These are phyloP conservation scores for Pissodes strobi DNA, from an alignment of 1,140 invertebrate genomes.

Conservation along the genomic window DNA sequence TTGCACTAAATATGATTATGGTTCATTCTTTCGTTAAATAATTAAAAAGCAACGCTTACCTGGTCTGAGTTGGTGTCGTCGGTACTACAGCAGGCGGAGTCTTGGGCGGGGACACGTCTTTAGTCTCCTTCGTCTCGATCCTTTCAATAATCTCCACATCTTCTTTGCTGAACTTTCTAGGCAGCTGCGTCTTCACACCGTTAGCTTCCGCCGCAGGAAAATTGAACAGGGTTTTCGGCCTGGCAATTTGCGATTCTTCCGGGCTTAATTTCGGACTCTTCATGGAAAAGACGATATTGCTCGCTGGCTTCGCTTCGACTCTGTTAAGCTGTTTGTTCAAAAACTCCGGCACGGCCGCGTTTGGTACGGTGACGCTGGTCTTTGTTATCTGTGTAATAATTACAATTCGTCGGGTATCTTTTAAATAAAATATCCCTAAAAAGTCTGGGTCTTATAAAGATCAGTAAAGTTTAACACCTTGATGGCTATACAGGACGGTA, in stretches of 20 bases:
- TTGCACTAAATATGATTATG: no score
- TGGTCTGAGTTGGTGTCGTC: constrained; percentile 28
- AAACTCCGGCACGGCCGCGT: constrained; percentile 67
- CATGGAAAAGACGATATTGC: constrained; percentile 66
- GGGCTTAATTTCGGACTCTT: constrained; percentile 43
- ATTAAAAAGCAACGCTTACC: no score
- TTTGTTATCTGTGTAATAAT: no score
- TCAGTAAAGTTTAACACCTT: no score
- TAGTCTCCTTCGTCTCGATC: constrained; percentile 53
- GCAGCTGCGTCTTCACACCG: constrained; percentile 15
- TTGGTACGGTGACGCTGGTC: constrained; percentile 40
- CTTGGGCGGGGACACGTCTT: constrained; percentile 28
- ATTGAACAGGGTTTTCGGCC: constrained; percentile 38
- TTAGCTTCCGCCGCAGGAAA: constrained; percentile 14
- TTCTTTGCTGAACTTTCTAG: constrained; percentile 59
- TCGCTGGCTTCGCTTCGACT: constrained; percentile 63
- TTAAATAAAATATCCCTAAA: no score
- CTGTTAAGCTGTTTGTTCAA: constrained; percentile 71
- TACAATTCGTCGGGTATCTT: no score
- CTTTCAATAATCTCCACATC: constrained; percentile 59
- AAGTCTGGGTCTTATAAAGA: no score
- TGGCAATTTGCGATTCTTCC: constrained; percentile 22
- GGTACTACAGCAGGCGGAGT: constrained; percentile 33
- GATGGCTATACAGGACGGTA: no score
- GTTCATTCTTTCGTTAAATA: no score